phyloP scores from a whole-genome alignment of 1,140 invertebrate genomes.

The Drosophila tropicalis region DNA sequence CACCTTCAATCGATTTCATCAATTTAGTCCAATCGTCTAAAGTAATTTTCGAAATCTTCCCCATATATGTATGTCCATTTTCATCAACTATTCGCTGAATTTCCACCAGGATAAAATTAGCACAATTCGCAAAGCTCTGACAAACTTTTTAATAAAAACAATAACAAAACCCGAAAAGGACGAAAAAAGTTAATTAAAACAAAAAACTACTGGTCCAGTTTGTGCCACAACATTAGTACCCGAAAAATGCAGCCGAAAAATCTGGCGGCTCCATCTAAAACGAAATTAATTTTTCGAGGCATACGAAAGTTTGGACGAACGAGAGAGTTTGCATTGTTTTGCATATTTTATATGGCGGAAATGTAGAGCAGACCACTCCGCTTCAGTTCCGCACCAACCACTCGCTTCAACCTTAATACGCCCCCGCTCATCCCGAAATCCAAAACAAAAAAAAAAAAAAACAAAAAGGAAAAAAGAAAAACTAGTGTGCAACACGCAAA shows the following conservation, averaged over 20 bases:
- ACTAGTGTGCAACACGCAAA: conserved; percentile 64
- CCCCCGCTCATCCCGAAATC: conserved; percentile 21
- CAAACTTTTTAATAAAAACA: conserved; percentile 32
- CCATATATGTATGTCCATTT: background rate
- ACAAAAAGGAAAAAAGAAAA: conserved; percentile 32
- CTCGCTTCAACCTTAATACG: conserved; percentile 32
- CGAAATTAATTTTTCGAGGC: conserved; percentile 70
- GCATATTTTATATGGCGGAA: conserved; percentile 78
- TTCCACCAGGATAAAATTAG: conserved; percentile 21
- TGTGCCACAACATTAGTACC: conserved; percentile 70
- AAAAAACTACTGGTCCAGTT: conserved; percentile 15
- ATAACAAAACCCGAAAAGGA: conserved; percentile 17
- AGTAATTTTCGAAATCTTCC: background rate
- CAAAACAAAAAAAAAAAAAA: conserved; percentile 17
- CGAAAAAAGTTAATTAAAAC: conserved; percentile 2
- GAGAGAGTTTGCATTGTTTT: conserved; percentile 75
- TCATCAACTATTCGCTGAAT: background rate
- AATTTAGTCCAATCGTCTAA: background rate
- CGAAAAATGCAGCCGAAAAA: conserved; percentile 65
- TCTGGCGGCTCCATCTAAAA: conserved; percentile 64
- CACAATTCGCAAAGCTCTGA: conserved; percentile 20
- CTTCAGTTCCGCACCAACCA: conserved; percentile 1
- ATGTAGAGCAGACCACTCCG: conserved; percentile 39
- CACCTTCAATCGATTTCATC: too few relatives aligned
- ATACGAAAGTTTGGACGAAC: conserved; percentile 59